Base-by-base conservation (phyloP, 2,888 invertebrate species). In the Acrobasis suavella region DNA sequence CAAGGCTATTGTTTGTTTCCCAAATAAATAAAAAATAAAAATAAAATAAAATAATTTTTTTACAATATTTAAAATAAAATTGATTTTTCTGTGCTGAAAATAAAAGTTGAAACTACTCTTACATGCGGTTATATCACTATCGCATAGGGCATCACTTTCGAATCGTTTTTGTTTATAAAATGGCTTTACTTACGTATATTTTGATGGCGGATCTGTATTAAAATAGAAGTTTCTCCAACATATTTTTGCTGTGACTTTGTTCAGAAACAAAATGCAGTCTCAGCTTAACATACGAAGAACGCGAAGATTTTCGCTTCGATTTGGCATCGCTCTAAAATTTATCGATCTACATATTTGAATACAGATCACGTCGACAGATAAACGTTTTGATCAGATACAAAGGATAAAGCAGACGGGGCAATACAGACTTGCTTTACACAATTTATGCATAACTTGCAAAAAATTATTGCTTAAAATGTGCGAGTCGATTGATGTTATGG, bases 361-460 rank as follows among this genome's bases (percentile, higher is more conserved):
- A 42, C 56, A 22, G 42, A 42, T 56, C 56, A 56, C 56, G 56
- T 56, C 56, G 56, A 56, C 17, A 39, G 42, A 42, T 56, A 56
- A 56, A 22, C 56, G 17, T 56, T 56, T 56, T 56, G 56, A 56
- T 56, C 56, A 56, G 56, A 56, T 56, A 42, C 56, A 56, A 56
- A 56, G 42, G 14, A 52, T 52, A 32, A 17, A 22, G 14, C 15
- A 38, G 39, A 56, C 56, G 17, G 37, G 17, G 38, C 22, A 10
- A 42, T n/a, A 56, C 17, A 56, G 42, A 56, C 56, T 56, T 17
- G 56, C 42, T 52, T 52, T 12, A 10, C 22, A 42, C 42, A 56
- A 42, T 46, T 37, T 54, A 46, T 56, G 42, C 56, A 56, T 56
- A 42, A 46, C 46, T 46, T 46, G 46, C 46, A 14, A 46, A 46